These are phyloP conservation scores for Nemotelus nigrinus DNA, from an alignment of 2,888 invertebrate species.

Conservation along the genomic window DNA sequence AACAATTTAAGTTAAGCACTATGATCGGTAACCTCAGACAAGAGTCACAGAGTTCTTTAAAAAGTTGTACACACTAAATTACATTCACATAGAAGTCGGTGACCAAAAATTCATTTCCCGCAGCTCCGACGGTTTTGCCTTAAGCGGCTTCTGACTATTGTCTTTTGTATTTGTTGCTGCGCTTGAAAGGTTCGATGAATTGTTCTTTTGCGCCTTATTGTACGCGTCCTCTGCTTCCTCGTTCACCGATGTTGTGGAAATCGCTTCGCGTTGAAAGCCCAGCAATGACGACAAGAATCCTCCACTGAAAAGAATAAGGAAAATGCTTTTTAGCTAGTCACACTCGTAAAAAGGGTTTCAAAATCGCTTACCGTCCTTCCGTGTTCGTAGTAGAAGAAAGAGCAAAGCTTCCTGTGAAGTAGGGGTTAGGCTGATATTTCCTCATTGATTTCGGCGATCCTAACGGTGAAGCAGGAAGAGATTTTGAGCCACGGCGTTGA, in stretches of 20 bases:
- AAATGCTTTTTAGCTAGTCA: background rate
- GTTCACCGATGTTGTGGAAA: slow-evolving; percentile 67
- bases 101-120: slow-evolving; percentile 89
- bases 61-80: background rate
- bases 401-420: slow-evolving; percentile 67
- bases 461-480: slow-evolving; percentile 76
- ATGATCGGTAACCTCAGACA: too few species aligned
- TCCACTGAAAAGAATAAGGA: slow-evolving; percentile 65
- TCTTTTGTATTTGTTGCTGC: slow-evolving; percentile 56
- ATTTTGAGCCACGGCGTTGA: slow-evolving; percentile 74
- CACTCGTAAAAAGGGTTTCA: slow-evolving; percentile 51
- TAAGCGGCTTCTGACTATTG: slow-evolving; percentile 61
- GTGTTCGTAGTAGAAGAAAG: slow-evolving; percentile 40
- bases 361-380: slow-evolving; percentile 47
- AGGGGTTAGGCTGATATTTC: slow-evolving; percentile 69
- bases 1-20: too few species aligned
- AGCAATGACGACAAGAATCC: slow-evolving; percentile 76
- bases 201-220: slow-evolving; percentile 47
- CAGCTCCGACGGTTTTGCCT: slow-evolving; percentile 75
- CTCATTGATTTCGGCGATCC: slow-evolving; percentile 67
- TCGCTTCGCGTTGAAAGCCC: slow-evolving; percentile 72
- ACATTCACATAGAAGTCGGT: slow-evolving; percentile 80
- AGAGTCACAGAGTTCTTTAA: too few species aligned
- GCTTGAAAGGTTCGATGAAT: slow-evolving; percentile 8
- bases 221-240: slow-evolving; percentile 43